phyloP scores from a whole-genome alignment of 2,113 vertebrate species.

The Todiramphus saurophagus region DNA sequence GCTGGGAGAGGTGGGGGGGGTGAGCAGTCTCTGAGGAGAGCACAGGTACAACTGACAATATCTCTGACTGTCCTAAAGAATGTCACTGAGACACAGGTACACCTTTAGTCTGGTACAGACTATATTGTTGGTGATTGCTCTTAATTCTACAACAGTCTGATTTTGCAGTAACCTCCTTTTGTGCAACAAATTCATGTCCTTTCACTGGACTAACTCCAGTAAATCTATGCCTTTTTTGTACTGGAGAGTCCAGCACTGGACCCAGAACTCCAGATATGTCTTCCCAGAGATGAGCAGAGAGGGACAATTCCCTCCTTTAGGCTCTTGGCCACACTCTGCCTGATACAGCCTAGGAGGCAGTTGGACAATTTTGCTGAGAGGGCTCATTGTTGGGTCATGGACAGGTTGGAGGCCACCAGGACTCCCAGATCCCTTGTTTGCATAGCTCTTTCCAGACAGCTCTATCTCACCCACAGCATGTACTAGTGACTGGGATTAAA shows the following conservation, averaged over 20 bases:
- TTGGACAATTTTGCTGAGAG: neutral
- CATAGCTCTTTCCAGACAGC: neutral
- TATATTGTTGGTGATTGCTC: neutral
- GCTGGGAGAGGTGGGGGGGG: neutral
- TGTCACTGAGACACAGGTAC: neutral
- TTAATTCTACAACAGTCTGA: neutral
- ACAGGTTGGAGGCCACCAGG: neutral
- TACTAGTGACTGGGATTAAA: neutral
- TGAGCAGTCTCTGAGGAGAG: neutral
- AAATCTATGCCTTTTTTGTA: neutral
- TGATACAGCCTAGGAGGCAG: neutral
- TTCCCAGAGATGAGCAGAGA: neutral
- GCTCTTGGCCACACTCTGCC: neutral
- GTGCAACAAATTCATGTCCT: neutral
- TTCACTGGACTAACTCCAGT: neutral
- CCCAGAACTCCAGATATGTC: neutral
- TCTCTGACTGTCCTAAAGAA: neutral
- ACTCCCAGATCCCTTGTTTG: neutral
- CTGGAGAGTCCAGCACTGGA: neutral
- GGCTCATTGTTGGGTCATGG: neutral
- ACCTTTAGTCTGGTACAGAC: neutral
- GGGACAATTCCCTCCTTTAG: neutral
- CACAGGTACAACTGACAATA: neutral
- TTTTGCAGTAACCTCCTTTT: neutral
- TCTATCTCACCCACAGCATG: rapidly evolving